A percentile compares a stretch with the other conserved stretches of the same genome.
These are phyloP conservation scores for Laothoe populi DNA, from an alignment of 2,888 invertebrate species.

Conservation along the genomic window DNA sequence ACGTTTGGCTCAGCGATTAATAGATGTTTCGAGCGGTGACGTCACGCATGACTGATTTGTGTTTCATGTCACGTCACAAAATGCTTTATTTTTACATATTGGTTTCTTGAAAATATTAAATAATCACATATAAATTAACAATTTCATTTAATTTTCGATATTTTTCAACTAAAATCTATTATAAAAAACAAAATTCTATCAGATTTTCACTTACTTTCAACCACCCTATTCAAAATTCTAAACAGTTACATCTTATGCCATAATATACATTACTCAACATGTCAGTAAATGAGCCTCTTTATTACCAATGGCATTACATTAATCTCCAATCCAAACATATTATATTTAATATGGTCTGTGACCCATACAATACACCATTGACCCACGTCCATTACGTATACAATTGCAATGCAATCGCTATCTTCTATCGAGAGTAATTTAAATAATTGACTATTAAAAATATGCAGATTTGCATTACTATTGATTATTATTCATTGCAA, in stretches of 20 bases:
- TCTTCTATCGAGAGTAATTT: background rate
- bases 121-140: too few relatives aligned
- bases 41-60: too few relatives aligned
- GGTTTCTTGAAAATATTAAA: too few relatives aligned
- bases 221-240: background rate
- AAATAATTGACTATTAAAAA: background rate
- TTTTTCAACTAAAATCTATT: too few relatives aligned
- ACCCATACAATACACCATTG: slow-evolving; percentile 20
- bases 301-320: slow-evolving; percentile 1
- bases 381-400: slow-evolving; percentile 11
- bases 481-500: background rate
- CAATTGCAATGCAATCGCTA: slow-evolving; percentile 11
- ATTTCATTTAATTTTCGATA: too few relatives aligned
- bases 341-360: slow-evolving; percentile 5
- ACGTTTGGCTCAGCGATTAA: too few relatives aligned
- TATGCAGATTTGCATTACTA: background rate
- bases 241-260: background rate
- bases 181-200: too few relatives aligned
- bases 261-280: slow-evolving; percentile 5
- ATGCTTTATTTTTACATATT: too few relatives aligned
- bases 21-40: too few relatives aligned
- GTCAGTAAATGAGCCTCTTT: background rate
- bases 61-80: too few relatives aligned
- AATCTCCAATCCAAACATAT: slow-evolving; percentile 19
- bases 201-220: too few relatives aligned